phyloP scores from a whole-genome alignment of 2,888 invertebrate genomes.

The Cremastobaeus sp. region DNA sequence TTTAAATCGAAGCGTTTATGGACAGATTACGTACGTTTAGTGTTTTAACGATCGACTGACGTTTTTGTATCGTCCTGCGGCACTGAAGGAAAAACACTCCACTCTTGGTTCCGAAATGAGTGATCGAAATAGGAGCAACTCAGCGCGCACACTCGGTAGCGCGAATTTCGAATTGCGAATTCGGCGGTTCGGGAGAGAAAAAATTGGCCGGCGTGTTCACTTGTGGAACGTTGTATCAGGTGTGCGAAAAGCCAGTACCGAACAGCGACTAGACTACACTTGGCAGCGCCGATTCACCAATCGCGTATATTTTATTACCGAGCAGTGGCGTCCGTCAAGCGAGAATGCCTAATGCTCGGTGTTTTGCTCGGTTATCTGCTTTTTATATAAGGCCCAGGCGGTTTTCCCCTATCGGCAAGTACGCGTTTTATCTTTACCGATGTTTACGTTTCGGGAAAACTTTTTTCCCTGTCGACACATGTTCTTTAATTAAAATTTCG shows the following conservation, averaged over 20 bases:
- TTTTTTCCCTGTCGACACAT: too few species aligned
- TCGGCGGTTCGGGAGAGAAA: too few species aligned
- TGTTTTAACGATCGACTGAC: slow-evolving; percentile 21
- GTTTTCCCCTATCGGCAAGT: slow-evolving; percentile 56
- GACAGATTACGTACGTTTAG: slow-evolving; percentile 35
- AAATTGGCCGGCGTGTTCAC: neutral
- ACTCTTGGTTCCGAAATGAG: too few species aligned
- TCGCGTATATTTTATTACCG: slow-evolving; percentile 37
- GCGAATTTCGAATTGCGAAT: too few species aligned
- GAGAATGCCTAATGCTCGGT: slow-evolving; percentile 45
- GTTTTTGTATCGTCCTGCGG: slow-evolving; percentile 15
- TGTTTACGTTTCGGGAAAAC: slow-evolving; percentile 18
- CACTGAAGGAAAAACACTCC: too few species aligned
- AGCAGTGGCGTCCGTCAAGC: slow-evolving; percentile 40
- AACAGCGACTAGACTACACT: slow-evolving; percentile 5
- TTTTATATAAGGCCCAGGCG: slow-evolving; percentile 37
- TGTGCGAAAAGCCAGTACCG: slow-evolving; percentile 1
- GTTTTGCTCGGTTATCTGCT: slow-evolving; percentile 55
- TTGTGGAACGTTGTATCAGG: slow-evolving; percentile 2
- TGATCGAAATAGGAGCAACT: too few species aligned
- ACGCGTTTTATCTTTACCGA: slow-evolving; percentile 48
- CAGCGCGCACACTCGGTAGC: too few species aligned
- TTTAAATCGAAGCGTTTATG: too few species aligned
- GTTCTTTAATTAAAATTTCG: too few species aligned
- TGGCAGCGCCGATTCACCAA: slow-evolving; percentile 27